Evolutionary conservation across 2,888 invertebrate species (phyloP).

Genomic region (Helleia helle): DNA sequence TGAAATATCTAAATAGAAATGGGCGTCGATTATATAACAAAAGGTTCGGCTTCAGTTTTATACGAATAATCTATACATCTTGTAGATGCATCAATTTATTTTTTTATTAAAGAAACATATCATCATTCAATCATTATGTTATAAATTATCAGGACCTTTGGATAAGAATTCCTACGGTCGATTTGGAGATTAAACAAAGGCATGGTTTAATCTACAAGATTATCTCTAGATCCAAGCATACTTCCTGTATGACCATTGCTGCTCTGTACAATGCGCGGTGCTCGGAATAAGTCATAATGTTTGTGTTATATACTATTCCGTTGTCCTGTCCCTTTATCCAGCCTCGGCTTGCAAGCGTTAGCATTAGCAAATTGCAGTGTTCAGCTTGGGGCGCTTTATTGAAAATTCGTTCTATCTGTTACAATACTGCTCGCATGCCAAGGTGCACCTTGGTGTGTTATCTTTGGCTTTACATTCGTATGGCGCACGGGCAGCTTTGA

Average conservation of each 20-base stretch:
- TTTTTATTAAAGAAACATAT: no score
- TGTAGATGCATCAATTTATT: no score
- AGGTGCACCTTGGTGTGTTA: slow-evolving; percentile 10
- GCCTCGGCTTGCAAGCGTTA: slow-evolving; percentile 39
- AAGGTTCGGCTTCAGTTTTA: no score
- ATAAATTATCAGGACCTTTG: no score
- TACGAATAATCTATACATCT: no score
- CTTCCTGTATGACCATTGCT: not conserved
- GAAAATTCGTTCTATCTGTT: slow-evolving; percentile 68
- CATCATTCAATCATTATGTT: no score
- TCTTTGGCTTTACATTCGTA: slow-evolving; percentile 35
- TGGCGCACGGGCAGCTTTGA: slow-evolving; percentile 37
- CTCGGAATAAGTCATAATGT: not conserved
- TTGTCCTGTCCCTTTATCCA: slow-evolving; percentile 43
- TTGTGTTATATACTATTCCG: slow-evolving; percentile 48
- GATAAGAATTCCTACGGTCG: no score
- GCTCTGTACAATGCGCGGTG: not conserved
- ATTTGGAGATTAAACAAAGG: no score
- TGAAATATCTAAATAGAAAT: no score
- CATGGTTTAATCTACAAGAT: no score
- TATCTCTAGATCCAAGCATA: no score
- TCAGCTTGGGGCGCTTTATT: slow-evolving; percentile 65
- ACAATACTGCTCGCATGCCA: slow-evolving; percentile 31
- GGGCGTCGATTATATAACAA: no score
- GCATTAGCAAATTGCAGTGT: slow-evolving; percentile 60